These are phyloP conservation scores for Amiota communis DNA, from an alignment of 2,888 invertebrate genomes.

Conservation along the genomic window DNA sequence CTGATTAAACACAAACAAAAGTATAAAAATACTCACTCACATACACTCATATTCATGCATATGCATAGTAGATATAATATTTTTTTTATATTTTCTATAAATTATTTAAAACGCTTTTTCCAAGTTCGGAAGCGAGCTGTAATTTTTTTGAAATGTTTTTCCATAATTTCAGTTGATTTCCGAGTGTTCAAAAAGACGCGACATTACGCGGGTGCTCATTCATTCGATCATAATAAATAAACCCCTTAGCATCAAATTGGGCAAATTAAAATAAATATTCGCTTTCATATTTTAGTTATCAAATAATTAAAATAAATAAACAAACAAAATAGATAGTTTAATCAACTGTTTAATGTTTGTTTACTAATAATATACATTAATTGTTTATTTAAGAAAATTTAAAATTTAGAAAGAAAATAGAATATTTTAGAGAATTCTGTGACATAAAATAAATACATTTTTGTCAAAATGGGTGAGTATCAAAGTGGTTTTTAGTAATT, in stretches of 20 bases:
- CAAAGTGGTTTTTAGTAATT: too few species aligned
- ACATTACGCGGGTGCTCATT: neutral
- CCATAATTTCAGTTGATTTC: conserved; percentile 20
- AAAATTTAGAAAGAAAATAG: too few species aligned
- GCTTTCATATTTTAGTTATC: neutral
- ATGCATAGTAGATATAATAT: neutral
- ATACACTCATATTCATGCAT: neutral
- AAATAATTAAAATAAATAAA: neutral
- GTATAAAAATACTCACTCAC: conserved; percentile 2
- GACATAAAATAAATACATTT: neutral
- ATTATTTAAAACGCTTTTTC: conserved; percentile 8
- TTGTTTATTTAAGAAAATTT: neutral
- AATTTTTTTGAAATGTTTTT: conserved; percentile 9
- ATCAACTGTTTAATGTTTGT: conserved; percentile 3
- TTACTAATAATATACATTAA: neutral
- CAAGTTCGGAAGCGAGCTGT: conserved; percentile 23
- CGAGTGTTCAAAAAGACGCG: neutral
- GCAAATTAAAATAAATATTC: neutral
- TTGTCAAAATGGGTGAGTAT: conserved; percentile 17
- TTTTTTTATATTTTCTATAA: neutral
- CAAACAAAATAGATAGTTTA: neutral
- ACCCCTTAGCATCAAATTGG: neutral
- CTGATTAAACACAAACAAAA: neutral
- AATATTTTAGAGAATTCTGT: neutral
- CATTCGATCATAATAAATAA: too few species aligned